Evolutionary conservation across 2,113 vertebrate species (phyloP).

Genomic region (Dicentrarchus labrax): DNA sequence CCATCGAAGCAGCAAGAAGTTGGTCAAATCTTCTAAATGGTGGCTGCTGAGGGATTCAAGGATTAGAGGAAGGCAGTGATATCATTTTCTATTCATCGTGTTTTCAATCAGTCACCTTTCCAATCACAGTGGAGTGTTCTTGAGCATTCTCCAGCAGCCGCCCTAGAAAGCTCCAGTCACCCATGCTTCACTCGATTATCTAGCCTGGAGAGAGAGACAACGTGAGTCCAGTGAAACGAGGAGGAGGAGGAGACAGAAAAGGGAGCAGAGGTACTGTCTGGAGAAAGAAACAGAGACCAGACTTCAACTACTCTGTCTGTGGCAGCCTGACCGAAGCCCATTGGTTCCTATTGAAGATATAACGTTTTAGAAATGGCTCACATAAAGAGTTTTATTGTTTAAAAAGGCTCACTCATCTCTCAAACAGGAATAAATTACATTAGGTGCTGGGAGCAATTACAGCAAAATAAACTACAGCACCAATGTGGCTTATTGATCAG

Average conservation of each 20-base stretch:
- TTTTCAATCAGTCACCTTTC: conserved; percentile 86
- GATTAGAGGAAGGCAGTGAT: background rate
- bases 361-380: too few relatives aligned
- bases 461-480: background rate
- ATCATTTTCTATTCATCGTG: background rate
- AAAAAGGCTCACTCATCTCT: too few relatives aligned
- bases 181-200: conserved; percentile 90
- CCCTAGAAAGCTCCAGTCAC: conserved; percentile 98
- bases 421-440: too few relatives aligned
- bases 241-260: background rate
- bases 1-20: too few relatives aligned
- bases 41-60: background rate
- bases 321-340: too few relatives aligned
- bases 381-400: too few relatives aligned
- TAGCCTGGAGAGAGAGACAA: conserved; percentile 83
- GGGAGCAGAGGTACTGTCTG: background rate
- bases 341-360: too few relatives aligned
- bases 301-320: too few relatives aligned
- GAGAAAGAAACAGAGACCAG: background rate
- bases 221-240: background rate
- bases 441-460: background rate
- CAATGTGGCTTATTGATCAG: background rate
- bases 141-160: conserved; percentile 94
- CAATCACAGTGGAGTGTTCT: conserved; percentile 96
- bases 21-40: background rate